These are phyloP conservation scores for Malacoraja senta DNA, from an alignment of 2,797 vertebrate genomes.

Conservation along the genomic window DNA sequence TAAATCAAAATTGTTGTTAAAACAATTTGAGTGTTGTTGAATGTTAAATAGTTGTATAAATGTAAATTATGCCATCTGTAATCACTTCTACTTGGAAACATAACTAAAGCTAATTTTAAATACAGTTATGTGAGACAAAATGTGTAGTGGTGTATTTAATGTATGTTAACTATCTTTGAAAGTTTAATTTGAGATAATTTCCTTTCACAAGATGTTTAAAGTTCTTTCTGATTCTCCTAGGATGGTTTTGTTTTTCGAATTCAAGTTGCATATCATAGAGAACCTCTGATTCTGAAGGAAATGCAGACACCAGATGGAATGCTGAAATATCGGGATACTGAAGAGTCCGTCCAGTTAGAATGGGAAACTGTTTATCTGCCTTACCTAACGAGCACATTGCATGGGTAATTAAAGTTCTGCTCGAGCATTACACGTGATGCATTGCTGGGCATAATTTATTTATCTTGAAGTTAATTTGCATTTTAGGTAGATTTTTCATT, in stretches of 20 bases:
- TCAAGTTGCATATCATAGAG: conserved; percentile 83
- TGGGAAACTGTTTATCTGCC: conserved; percentile 72
- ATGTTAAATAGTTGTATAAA: neutral
- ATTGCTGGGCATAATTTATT: neutral
- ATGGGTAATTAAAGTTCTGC: conserved; percentile 66
- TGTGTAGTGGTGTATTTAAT: neutral
- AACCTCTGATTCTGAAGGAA: conserved; percentile 81
- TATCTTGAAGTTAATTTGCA: neutral
- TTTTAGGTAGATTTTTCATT: neutral
- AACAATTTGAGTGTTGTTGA: neutral
- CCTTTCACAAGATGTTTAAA: neutral
- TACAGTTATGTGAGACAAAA: neutral
- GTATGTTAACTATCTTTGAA: neutral
- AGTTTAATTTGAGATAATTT: no score
- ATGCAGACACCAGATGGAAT: conserved; percentile 69
- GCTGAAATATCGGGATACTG: conserved; percentile 74
- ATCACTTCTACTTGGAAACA: neutral
- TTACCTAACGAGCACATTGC: conserved; percentile 79
- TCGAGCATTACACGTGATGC: neutral
- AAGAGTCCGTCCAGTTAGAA: conserved; percentile 75
- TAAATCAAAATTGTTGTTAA: no score
- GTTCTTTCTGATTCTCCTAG: conserved; percentile 50
- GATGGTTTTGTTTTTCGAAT: conserved; percentile 82
- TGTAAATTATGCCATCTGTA: neutral
- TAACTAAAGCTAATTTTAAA: neutral